These are phyloP conservation scores for Borostomias antarcticus DNA, from an alignment of 2,797 vertebrate species.

Conservation along the genomic window DNA sequence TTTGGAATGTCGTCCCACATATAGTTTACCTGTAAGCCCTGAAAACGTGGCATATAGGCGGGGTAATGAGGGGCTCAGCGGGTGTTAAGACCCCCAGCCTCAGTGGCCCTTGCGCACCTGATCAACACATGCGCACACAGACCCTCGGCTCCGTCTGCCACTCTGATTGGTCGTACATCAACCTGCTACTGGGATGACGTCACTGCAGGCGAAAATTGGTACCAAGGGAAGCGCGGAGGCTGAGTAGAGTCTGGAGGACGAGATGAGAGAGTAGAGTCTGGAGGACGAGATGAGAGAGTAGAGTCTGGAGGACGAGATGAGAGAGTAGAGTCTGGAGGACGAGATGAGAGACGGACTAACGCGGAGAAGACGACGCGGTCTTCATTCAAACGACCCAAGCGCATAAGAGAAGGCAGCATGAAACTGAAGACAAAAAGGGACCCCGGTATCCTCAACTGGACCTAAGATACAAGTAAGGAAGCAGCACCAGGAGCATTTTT, in stretches of 20 bases:
- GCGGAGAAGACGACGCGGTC: neutral
- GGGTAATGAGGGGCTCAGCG: slow-evolving; percentile 2
- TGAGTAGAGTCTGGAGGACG: slow-evolving; percentile 63
- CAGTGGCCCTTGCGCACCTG: neutral
- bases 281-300: slow-evolving; percentile 61
- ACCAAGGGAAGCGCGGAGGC: slow-evolving; percentile 74
- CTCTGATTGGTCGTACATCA: slow-evolving; percentile 74
- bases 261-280: slow-evolving; percentile 58
- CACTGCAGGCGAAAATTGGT: slow-evolving; percentile 80
- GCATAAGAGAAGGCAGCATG: neutral
- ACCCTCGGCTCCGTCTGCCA: neutral
- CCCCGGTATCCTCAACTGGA: neutral
- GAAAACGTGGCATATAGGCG: slow-evolving; percentile 3
- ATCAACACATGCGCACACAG: slow-evolving; percentile 13
- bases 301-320: slow-evolving; percentile 62
- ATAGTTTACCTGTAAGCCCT: neutral
- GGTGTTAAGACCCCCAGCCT: neutral
- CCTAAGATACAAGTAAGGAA: slow-evolving; percentile 53
- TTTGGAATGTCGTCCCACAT: neutral
- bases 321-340: slow-evolving; percentile 63
- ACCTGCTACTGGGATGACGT: slow-evolving; percentile 82
- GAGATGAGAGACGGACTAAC: slow-evolving; percentile 38
- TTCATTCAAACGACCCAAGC: neutral
- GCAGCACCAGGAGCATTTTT: slow-evolving; percentile 16
- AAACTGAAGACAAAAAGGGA: slow-evolving; percentile 4